Base-by-base conservation (phyloP, 2,113 vertebrate genomes). In the Apeltes quadracus region DNA sequence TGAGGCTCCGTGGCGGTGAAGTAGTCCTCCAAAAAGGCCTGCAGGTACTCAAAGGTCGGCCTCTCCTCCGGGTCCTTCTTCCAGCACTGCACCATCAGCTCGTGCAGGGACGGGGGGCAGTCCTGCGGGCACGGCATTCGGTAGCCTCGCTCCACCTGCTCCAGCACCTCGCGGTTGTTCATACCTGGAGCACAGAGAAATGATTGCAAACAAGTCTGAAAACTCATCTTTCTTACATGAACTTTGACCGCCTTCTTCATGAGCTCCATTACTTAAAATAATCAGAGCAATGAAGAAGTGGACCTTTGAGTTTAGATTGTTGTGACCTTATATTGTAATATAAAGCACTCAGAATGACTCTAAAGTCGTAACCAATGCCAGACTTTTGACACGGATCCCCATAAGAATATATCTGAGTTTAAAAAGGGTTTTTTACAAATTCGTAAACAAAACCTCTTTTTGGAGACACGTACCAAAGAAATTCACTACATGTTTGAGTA, bases 61-160 rank as follows among this genome's bases (percentile, higher is more conserved):
- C 98, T 94, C 72, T 99, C 98, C 84, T 99, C 98, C 0, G 97
- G 97, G 91, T 99, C 97, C 91, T 98, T 98, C 94, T 99, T 98
- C 98, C 98, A 99, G 94, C 98, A 99, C 92, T 99, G 97, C 85
- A 99, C 95, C 98, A 99, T 99, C 69, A 99, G 97, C 96, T 99
- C 98, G 15, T 99, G 98, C 82, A 99, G 94, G 72, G 98, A 99
- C 81, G 95, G 93, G 84, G 98, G 98, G 89, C 98, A 99, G 95
- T 99, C 97, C 94, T 98, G 97, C 8, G 98, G 97, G 81, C 97
- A 99, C 0, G 97, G 97, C 98, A 99, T 99, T 83, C 98, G 90
- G 91, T 99, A 99, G 66, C 98, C 98, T 7, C 97, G 95, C 84
- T 99, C 98, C 84, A 99, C 98, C 91, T 99, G 98, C 93, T 99